phyloP scores from a whole-genome alignment of 2,888 invertebrate species.

The Idaea aversata region DNA sequence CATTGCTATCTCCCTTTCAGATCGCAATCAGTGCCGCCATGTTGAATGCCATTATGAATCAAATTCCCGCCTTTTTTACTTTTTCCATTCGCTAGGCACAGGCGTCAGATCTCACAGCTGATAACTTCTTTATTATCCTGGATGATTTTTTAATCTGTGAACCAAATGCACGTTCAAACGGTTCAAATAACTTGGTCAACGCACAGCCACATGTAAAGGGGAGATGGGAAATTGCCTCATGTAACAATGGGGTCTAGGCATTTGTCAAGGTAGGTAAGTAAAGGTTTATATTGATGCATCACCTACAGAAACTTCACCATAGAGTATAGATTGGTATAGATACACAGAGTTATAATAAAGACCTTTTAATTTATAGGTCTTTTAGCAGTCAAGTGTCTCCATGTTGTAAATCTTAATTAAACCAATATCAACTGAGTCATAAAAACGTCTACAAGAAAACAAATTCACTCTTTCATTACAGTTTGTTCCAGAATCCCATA shows the following conservation, averaged over 20 bases:
- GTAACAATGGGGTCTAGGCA: not conserved
- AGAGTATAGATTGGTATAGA: not conserved
- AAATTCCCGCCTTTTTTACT: conserved; percentile 73
- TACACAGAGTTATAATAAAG: not conserved
- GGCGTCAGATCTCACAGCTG: conserved; percentile 73
- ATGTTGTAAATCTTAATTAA: not conserved
- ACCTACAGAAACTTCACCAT: not conserved
- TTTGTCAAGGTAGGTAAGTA: too few relatives aligned
- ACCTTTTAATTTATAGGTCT: not conserved
- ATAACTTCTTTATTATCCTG: conserved; percentile 77
- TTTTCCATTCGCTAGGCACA: conserved; percentile 64
- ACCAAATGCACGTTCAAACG: conserved; percentile 54
- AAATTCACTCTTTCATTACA: not conserved
- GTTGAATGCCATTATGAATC: conserved; percentile 75
- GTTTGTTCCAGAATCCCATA: not conserved
- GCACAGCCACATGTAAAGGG: not conserved
- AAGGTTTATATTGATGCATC: not conserved
- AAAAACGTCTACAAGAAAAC: not conserved
- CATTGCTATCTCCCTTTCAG: conserved; percentile 65
- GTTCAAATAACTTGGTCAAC: conserved; percentile 29
- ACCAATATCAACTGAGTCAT: not conserved
- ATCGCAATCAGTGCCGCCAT: conserved; percentile 76
- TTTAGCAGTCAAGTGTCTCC: not conserved
- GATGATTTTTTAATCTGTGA: conserved; percentile 75
- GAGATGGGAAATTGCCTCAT: not conserved